These are phyloP conservation scores for Cephus sareptanus DNA, from an alignment of 2,888 invertebrate genomes.

Conservation along the genomic window DNA sequence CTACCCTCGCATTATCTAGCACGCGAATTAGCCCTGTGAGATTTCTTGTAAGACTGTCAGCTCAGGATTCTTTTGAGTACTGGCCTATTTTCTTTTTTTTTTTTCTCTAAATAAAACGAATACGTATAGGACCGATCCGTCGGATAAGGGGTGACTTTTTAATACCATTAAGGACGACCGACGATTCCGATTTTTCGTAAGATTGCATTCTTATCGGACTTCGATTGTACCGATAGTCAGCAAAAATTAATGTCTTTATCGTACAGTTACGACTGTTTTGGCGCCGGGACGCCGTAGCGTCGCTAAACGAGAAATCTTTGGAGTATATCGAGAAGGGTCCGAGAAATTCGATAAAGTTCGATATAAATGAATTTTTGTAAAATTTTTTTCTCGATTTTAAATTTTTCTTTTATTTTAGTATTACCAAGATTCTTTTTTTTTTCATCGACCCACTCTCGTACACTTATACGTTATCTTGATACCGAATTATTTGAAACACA, in stretches of 20 bases:
- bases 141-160: background rate
- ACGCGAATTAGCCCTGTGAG: conserved; percentile 64
- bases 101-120: conserved; percentile 10
- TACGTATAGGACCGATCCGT: background rate
- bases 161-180: background rate
- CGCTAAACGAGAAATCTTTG: conserved; percentile 9
- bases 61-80: background rate
- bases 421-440: background rate
- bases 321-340: background rate
- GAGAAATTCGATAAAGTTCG: background rate
- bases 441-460: background rate
- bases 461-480: background rate
- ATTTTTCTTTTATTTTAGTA: too few relatives aligned
- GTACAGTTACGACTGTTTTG: conserved; percentile 25
- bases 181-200: background rate
- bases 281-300: conserved; percentile 25
- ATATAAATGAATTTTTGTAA: background rate
- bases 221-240: background rate
- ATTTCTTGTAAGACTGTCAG: background rate
- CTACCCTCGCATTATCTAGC: conserved; percentile 56
- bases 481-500: background rate
- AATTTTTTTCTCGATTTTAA: too few relatives aligned
- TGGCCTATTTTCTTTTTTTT: conserved; percentile 47
- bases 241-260: background rate
- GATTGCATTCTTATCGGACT: background rate